phyloP scores from a whole-genome alignment of 1,140 invertebrate species.

The Spodoptera frugiperda region DNA sequence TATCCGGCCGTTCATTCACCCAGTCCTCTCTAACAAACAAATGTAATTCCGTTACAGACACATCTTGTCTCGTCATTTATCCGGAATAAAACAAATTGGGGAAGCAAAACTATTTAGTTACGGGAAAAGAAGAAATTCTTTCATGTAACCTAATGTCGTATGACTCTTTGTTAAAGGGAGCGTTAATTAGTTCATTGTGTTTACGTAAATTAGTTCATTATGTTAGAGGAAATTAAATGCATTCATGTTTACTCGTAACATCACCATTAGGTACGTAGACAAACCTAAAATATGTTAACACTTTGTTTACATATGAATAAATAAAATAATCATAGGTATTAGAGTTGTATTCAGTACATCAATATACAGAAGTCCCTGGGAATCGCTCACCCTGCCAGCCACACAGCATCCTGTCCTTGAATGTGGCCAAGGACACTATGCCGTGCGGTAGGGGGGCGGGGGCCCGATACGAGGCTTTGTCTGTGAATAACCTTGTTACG shows the following conservation, averaged over 20 bases:
- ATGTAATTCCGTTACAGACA: slow-evolving; percentile 44
- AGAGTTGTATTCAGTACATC: background rate
- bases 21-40: slow-evolving; percentile 40
- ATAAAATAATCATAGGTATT: no score
- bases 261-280: no score
- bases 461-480: slow-evolving; percentile 23
- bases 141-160: no score
- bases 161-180: no score
- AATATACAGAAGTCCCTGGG: background rate
- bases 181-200: no score
- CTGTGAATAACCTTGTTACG: slow-evolving; percentile 21
- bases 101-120: slow-evolving; percentile 11
- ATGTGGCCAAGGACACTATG: slow-evolving; percentile 15
- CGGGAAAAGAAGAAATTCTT: no score
- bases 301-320: no score
- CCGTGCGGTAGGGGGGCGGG: background rate
- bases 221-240: no score
- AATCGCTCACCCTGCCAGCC: slow-evolving; percentile 21
- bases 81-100: slow-evolving; percentile 2
- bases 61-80: slow-evolving; percentile 33
- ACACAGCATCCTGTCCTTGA: slow-evolving; percentile 26
- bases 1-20: slow-evolving; percentile 58
- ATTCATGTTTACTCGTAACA: no score
- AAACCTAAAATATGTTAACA: no score
- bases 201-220: no score